Conservation (phyloP, 2,888 invertebrate species). For the Hylaea fasciaria region DNA sequence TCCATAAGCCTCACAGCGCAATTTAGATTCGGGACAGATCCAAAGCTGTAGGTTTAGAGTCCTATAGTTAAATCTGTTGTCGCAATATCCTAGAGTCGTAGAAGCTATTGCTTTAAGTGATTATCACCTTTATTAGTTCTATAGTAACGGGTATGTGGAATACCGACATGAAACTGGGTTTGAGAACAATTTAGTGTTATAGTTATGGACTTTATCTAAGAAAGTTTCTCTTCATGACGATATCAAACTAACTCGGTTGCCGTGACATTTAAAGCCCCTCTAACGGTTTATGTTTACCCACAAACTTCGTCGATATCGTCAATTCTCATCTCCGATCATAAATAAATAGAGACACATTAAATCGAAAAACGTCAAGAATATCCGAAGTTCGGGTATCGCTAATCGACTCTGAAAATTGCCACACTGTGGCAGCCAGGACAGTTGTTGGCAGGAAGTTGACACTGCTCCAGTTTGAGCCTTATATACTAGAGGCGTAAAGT, state of each 20-base stretch:
- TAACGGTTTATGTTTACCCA: conserved; percentile 10
- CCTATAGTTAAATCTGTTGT: conserved; percentile 13
- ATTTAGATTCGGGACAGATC: conserved; percentile 24
- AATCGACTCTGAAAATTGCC: conserved; percentile 27
- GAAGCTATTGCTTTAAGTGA: conserved; percentile 9
- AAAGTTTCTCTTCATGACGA: conserved; percentile 12
- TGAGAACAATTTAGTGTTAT: conserved; percentile 3
- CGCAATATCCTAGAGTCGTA: conserved; percentile 7
- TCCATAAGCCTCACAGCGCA: conserved; percentile 25
- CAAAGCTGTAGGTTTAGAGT: conserved; percentile 8
- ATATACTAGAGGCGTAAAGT: conserved; percentile 23
- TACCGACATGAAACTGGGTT: conserved; percentile 16
- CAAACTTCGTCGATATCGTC: conserved; percentile 16
- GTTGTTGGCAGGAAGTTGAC: conserved; percentile 6
- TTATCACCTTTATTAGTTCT: conserved; percentile 8
- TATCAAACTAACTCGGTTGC: conserved; percentile 8
- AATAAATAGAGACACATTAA: conserved; percentile 25
- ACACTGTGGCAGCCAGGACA: conserved; percentile 10
- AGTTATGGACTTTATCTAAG: conserved; percentile 4
- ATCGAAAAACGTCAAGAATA: conserved; percentile 25
- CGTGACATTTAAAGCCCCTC: neutral
- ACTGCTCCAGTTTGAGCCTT: conserved; percentile 8
- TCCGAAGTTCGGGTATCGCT: conserved; percentile 21
- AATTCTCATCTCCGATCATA: conserved; percentile 18
- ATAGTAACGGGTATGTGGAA: conserved; percentile 10